Evolutionary conservation across 2,113 vertebrate species (phyloP).

Genomic region (Tamias sibiricus): DNA sequence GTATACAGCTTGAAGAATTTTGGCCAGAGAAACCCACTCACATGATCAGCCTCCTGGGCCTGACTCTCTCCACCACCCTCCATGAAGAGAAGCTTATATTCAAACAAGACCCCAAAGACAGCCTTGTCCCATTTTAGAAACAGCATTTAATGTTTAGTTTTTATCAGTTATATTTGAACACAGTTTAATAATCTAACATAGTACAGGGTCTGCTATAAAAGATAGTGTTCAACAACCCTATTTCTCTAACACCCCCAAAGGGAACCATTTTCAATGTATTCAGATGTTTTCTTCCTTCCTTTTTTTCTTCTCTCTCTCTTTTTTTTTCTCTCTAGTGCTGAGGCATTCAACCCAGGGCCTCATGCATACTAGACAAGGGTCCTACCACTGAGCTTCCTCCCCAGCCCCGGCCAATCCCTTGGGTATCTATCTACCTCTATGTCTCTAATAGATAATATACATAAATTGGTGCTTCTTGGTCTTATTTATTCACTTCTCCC

Average conservation of each 20-base stretch:
- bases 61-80: neutral
- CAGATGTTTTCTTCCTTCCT: too few species aligned
- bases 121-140: too few species aligned
- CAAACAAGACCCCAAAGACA: neutral
- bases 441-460: neutral
- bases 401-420: too few species aligned
- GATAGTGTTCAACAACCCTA: neutral
- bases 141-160: neutral
- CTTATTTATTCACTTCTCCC: neutral
- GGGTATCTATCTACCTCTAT: neutral
- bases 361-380: neutral
- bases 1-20: neutral
- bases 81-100: neutral
- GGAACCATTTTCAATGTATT: neutral
- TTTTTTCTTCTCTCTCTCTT: too few species aligned
- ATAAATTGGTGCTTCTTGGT: neutral
- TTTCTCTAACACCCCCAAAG: neutral
- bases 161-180: neutral
- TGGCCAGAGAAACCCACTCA: conserved; percentile 1
- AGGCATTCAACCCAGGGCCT: neutral
- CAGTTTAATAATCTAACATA: neutral
- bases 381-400: neutral
- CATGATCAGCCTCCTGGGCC: neutral
- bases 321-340: too few species aligned
- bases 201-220: neutral